Evolutionary conservation across 2,888 invertebrate species (phyloP).

Genomic region (Didymodactylos carnosus): DNA sequence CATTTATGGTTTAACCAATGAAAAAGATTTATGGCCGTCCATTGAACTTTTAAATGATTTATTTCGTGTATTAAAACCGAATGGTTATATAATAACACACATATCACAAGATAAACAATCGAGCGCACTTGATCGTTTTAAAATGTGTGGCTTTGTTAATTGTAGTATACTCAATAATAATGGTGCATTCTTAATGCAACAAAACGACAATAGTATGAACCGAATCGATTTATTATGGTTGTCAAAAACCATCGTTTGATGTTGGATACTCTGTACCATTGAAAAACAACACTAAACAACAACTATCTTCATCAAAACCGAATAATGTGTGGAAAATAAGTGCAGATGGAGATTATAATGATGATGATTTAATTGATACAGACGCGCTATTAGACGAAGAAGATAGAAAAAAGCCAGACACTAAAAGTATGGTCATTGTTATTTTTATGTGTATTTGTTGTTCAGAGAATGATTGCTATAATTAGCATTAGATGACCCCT

Average conservation of each 20-base stretch:
- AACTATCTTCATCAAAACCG: background rate
- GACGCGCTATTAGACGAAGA: constrained; percentile 12
- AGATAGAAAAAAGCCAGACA: constrained; percentile 12
- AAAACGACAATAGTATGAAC: background rate
- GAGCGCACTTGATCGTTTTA: background rate
- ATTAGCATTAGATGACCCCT: no score
- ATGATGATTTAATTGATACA: constrained; percentile 13
- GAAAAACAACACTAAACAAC: background rate
- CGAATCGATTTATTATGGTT: background rate
- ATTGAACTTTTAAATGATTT: background rate
- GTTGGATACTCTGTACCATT: background rate
- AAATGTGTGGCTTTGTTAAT: background rate
- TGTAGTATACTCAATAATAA: background rate
- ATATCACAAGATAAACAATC: background rate
- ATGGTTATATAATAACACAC: background rate
- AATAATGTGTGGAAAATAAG: background rate
- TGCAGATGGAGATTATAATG: background rate
- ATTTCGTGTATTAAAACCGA: constrained; percentile 9
- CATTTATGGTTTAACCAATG: background rate
- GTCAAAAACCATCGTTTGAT: constrained; percentile 12
- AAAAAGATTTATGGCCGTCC: background rate
- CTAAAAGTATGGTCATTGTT: background rate
- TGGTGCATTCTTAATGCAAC: background rate
- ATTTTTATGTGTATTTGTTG: background rate
- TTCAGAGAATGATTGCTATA: no score